Evolutionary conservation across 1,140 invertebrate genomes (phyloP), one percentile per base, ranked within the genome.

Genomic region (Magallana ariakensis): DNA sequence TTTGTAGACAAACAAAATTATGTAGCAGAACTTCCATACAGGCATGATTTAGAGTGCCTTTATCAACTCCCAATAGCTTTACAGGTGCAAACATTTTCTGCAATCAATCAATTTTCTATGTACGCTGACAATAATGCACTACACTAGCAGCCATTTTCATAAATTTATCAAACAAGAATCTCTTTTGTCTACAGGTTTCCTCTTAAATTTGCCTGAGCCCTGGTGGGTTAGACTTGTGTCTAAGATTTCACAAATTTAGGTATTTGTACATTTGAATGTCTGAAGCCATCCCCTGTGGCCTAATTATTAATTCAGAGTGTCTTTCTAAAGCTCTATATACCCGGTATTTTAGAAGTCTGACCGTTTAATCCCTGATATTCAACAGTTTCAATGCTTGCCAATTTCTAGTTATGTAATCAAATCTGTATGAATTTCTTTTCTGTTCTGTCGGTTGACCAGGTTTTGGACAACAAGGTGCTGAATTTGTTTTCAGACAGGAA

Each of bases 321-420:
- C 33, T 46, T 46, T 46, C 33, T 46, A 46, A 46, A 46, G 33
- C 33, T 46, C 33, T 26, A 75, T 13, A 19, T 75, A 26, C 22
- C 66, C 22, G 10, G 22, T 22, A 75, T 33, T 19, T 75, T 13
- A 13, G 66, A n/a, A 26, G 66, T 26, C 66, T 75, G 22, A 22
- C 22, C 10, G 22, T 11, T 75, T 75, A 75, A 75, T 75, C 66
- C 66, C 22, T 75, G 22, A 26, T 13, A 75, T 26, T 46, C 33
- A 75, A 62, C 6, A 26, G 33, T 33, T 75, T 66, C 22, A 75
- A 75, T 75, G 22, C 66, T 33, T 75, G 66, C 66, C 66, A 75
- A 26, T 26, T 75, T 33, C 11, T 75, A 7, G 66, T 75, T 75
- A 75, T 75, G 33, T 75, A 75, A 75, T 75, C 66, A 75, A 46